These are phyloP conservation scores for Acrocephalus scirpaceus DNA, from an alignment of 2,797 vertebrate species.

Conservation along the genomic window DNA sequence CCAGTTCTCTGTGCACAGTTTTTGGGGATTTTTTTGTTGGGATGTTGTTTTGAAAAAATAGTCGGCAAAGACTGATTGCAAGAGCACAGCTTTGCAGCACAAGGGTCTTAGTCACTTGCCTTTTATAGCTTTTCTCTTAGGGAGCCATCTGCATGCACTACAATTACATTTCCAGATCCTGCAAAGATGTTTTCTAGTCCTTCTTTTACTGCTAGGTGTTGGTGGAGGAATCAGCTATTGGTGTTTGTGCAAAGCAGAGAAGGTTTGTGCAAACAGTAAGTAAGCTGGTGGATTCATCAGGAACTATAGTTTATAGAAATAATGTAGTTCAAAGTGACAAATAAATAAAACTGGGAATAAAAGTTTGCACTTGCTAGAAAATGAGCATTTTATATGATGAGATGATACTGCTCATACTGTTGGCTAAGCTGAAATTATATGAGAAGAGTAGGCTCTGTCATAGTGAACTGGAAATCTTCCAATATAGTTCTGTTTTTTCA, in stretches of 20 bases:
- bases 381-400: background rate
- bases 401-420: background rate
- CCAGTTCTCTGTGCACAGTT: background rate
- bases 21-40: background rate
- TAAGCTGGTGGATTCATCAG: background rate
- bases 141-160: background rate
- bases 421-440: background rate
- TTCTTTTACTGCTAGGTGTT: background rate
- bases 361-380: background rate
- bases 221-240: background rate
- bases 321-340: background rate
- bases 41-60: background rate
- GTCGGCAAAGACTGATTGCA: background rate
- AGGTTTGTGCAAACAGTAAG: background rate
- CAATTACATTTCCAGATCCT: background rate
- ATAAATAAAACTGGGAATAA: background rate
- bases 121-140: slow-evolving; percentile 11
- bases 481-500: background rate
- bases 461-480: background rate
- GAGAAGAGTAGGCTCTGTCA: background rate
- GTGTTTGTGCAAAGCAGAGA: background rate
- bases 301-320: background rate
- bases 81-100: background rate
- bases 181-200: background rate
- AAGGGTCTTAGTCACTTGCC: background rate